Evolutionary conservation across 1,140 invertebrate genomes (phyloP).

Genomic region (Lordiphosa collinella): DNA sequence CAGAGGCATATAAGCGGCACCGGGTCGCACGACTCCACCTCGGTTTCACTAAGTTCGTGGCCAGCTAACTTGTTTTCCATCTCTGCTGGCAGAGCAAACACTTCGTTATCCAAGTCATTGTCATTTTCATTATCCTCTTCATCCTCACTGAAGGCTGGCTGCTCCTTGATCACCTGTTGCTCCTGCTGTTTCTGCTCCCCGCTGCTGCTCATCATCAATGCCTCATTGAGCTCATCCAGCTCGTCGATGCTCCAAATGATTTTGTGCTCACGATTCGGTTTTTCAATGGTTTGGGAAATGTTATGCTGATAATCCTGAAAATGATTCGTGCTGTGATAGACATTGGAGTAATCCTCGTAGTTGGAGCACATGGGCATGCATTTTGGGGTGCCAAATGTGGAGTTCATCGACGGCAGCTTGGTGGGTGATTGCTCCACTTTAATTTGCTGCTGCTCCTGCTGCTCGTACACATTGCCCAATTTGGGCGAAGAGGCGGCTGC

Average conservation of each 20-base stretch:
- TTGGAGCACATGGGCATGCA: conserved; percentile 56
- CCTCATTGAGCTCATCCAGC: conserved; percentile 56
- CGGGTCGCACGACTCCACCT: conserved; percentile 23
- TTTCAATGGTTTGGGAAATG: conserved; percentile 51
- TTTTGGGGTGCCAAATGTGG: conserved; percentile 74
- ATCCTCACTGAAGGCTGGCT: conserved; percentile 12
- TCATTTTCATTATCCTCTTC: conserved; percentile 40
- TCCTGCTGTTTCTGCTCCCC: conserved; percentile 15
- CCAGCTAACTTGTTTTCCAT: not conserved
- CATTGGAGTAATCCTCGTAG: conserved; percentile 54
- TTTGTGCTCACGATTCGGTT: conserved; percentile 74
- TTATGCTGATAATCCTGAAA: conserved; percentile 54
- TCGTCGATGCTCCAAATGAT: conserved; percentile 76
- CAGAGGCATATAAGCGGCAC: conserved; percentile 85
- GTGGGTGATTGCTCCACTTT: conserved; percentile 39
- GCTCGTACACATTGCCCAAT: conserved; percentile 52
- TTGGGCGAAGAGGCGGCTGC: conserved; percentile 42
- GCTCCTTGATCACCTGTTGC: not conserved
- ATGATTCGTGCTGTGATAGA: conserved; percentile 33
- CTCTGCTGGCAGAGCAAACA: conserved; percentile 31
- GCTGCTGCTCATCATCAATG: conserved; percentile 38
- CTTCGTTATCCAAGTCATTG: conserved; percentile 43
- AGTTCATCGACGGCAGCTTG: conserved; percentile 71
- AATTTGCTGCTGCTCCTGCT: conserved; percentile 15
- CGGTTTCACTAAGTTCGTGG: conserved; percentile 12